Conservation (phyloP, 1,140 invertebrate species). For the Cephus cinctus region DNA sequence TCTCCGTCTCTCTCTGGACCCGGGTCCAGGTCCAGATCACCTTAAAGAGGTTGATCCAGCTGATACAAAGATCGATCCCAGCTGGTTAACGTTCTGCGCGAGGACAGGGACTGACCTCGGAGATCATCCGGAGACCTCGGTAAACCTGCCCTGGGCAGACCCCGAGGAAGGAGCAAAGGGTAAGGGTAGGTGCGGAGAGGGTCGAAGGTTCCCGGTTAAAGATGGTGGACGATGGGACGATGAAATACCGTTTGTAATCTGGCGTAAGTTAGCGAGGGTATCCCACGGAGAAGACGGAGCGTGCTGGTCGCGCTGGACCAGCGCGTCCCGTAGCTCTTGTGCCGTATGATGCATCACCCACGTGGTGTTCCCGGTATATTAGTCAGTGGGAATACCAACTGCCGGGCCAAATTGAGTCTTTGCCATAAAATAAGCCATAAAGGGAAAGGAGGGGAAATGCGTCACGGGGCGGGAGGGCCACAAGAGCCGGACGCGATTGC, state of each 20-base stretch:
- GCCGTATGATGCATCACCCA: conserved; percentile 36
- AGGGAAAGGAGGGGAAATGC: conserved; percentile 35
- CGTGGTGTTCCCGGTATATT: conserved; percentile 37
- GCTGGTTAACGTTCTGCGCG: too few species aligned
- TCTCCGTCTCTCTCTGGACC: too few species aligned
- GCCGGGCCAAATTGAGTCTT: conserved; percentile 52
- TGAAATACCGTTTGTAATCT: conserved; percentile 34
- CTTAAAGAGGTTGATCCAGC: too few species aligned
- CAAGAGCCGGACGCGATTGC: conserved; percentile 10
- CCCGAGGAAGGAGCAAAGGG: not conserved
- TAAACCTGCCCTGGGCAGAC: too few species aligned
- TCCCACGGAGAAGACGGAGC: conserved; percentile 29
- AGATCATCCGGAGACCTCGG: not conserved
- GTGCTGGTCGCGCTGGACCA: conserved; percentile 13
- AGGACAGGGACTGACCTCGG: too few species aligned
- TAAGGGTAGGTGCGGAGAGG: not conserved
- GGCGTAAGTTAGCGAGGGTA: conserved; percentile 34
- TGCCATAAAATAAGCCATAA: conserved; percentile 54
- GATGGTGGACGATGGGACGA: too few species aligned
- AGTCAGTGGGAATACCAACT: conserved; percentile 36
- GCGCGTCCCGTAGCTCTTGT: not conserved
- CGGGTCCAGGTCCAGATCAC: too few species aligned
- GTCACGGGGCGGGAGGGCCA: conserved; percentile 21
- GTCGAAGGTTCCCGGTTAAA: too few species aligned
- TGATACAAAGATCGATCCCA: too few species aligned